Evolutionary conservation across 1,140 invertebrate genomes (phyloP), one percentile per base, ranked within the genome.

Genomic region (Nebria ingens): DNA sequence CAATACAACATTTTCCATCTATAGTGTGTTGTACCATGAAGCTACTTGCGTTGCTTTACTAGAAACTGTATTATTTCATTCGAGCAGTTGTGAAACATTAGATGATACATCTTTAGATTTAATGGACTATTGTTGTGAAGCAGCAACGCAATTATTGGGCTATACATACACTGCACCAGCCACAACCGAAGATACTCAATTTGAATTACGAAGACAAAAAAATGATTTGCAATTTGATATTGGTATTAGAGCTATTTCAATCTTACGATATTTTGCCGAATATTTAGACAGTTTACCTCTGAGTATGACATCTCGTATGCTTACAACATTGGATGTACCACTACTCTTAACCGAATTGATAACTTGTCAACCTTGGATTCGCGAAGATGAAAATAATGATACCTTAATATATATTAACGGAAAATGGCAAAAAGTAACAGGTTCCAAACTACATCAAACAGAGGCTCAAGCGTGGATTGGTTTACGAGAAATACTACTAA

Each of bases 41-140:
- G 79, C 77, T 4, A 74, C 81, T 0, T 77, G 76, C 20, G 73
- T 87, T 22, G 83, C 84, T 1, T 65, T 91, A 0, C 64, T 91
- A 22, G 87, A 91, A 71, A 79, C 83, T 6, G 75, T 88, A 25
- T 70, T 89, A 3, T 91, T 80, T 65, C 86, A 91, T 68, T 75
- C 78, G 6, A 85, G 83, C 62, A 79, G 82, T 20, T 82, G 79
- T 53, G 79, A 86, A 63, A 78, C 80, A 21, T 70, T 90, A 42
- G 79, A 79, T 40, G 86, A 90, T 51, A 71, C 79, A 6, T 73
- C 80, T 15, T 72, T 86, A 6, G 88, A 91, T 71, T 65, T 91
- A 1, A 72, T 89, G n/a, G 85, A 69, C 84, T 40, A 73, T 75
- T 1, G 67, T 78, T 53, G 64, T 71, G 58, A 75, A 73, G 68